Percentiles rank a stretch among this genome's conserved stretches.
phyloP scores from a whole-genome alignment of 1,140 invertebrate species.

The Trichonephila clavipes region DNA sequence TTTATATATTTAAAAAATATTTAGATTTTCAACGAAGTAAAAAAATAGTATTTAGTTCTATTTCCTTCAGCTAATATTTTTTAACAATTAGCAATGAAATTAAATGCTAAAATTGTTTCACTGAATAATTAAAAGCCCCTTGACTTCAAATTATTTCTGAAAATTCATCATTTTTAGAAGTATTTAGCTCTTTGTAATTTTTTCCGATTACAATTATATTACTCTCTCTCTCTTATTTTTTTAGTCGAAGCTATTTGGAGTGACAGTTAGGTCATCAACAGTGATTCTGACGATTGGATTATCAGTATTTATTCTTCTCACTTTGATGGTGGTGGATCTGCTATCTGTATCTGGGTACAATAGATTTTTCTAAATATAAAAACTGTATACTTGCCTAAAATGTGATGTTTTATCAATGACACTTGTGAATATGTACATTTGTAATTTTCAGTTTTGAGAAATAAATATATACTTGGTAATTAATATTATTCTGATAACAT shows the following conservation, averaged over 20 bases:
- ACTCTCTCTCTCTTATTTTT: constrained; percentile 61
- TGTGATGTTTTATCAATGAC: constrained; percentile 43
- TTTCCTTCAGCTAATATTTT: too few relatives aligned
- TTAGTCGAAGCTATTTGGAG: constrained; percentile 81
- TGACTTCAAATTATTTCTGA: too few relatives aligned
- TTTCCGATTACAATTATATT: too few relatives aligned
- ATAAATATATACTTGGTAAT: neutral
- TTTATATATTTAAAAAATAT: too few relatives aligned
- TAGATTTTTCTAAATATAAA: constrained; percentile 27
- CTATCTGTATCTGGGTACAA: constrained; percentile 61
- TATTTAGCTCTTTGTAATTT: too few relatives aligned
- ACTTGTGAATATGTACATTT: constrained; percentile 8
- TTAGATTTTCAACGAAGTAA: too few relatives aligned
- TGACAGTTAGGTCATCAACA: constrained; percentile 79
- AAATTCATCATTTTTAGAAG: too few relatives aligned
- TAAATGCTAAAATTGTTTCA: too few relatives aligned
- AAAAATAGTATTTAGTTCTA: too few relatives aligned
- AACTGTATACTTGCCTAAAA: neutral
- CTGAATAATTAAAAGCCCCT: too few relatives aligned
- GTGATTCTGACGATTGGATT: constrained; percentile 75
- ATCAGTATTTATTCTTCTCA: constrained; percentile 69
- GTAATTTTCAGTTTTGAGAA: neutral
- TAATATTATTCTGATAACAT: too few relatives aligned
- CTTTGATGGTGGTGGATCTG: constrained; percentile 71
- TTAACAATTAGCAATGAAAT: too few relatives aligned